Percentiles rank a stretch among this genome's conserved stretches.
Evolutionary conservation across 2,113 vertebrate genomes (phyloP).

Genomic region (Mustela nigripes): DNA sequence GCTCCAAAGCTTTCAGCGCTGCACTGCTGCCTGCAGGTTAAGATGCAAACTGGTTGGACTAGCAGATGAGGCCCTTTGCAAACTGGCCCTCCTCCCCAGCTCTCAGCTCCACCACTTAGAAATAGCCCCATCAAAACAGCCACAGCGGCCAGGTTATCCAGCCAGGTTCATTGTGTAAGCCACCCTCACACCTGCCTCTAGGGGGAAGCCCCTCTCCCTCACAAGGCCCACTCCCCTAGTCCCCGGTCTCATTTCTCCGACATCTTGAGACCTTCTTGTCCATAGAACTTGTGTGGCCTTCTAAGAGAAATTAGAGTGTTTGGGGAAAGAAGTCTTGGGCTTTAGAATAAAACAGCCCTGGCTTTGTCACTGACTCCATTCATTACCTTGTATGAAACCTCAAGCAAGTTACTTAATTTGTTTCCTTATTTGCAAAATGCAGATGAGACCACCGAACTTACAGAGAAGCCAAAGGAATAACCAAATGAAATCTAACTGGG

Average conservation of each 20-base stretch:
- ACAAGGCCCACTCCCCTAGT: background rate
- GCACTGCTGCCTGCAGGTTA: background rate
- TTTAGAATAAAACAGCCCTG: constrained; percentile 48
- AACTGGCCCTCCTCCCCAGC: background rate
- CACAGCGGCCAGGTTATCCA: background rate
- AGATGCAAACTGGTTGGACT: constrained; percentile 51
- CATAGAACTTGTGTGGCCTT: background rate
- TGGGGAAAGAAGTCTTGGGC: background rate
- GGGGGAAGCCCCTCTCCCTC: background rate
- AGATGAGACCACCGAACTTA: background rate
- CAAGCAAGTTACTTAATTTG: constrained; percentile 63
- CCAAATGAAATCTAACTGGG: background rate
- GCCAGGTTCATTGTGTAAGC: background rate
- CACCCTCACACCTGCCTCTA: background rate
- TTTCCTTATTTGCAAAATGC: constrained; percentile 69
- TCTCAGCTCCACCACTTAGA: background rate
- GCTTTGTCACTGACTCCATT: background rate
- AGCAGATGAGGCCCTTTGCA: background rate
- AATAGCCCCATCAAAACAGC: background rate
- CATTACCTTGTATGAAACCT: constrained; percentile 41
- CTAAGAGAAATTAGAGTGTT: background rate
- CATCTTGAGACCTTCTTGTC: background rate
- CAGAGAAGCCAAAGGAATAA: constrained; percentile 25
- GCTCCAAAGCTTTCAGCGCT: background rate
- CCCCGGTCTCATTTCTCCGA: background rate